Evolutionary conservation across 2,113 vertebrate genomes (phyloP), one percentile per base, ranked within the genome.

Genomic region (Nerophis lumbriciformis): DNA sequence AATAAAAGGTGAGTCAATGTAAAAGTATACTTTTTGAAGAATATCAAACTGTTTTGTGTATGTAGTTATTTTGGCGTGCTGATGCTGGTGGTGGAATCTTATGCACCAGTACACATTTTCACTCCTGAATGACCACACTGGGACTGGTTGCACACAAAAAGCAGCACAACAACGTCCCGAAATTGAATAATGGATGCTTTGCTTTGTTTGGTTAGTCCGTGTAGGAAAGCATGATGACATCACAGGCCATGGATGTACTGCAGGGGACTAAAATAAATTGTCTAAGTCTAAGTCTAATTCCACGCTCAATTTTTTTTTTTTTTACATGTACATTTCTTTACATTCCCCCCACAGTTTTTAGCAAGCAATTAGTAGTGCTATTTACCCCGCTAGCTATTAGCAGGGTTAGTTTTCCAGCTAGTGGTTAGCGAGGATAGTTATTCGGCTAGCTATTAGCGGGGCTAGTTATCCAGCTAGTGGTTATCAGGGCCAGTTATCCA

Each of bases 111-210:
- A 35, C 45, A 48, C 45, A 11, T 37, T 28, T 48, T 36, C 36
- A 35, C 44, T 48, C 57, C 44, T 36, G 56, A 42, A 16, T 58
- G 39, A 58, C 16, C 39, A 61, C n/a, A n/a, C 19, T 1, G n/a
- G 15, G 11, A 15, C 44, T 44, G 45, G 44, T 60, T 55, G 50
- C 50, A 64, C 39, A 55, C 13, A 55, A 51, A 54, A 39, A 68
- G 10, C 21, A 39, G 39, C 38, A 13, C 50, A 6, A 58, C 35
- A 57, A 37, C 53, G 4, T 51, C n/a, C 2, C 8, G 13, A 45
- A 38, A 16, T 4, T 3, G 37, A 37, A 48, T 15, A 56, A 42
- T 61, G 6, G 42, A 48, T 48, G 15, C 36, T 7, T 39, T 28
- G 1, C n/a, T 54, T n/a, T 59, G 36, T 59, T 54, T 21, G 11